Evolutionary conservation across 2,113 vertebrate genomes (phyloP).

Genomic region (Alethe castanea): DNA sequence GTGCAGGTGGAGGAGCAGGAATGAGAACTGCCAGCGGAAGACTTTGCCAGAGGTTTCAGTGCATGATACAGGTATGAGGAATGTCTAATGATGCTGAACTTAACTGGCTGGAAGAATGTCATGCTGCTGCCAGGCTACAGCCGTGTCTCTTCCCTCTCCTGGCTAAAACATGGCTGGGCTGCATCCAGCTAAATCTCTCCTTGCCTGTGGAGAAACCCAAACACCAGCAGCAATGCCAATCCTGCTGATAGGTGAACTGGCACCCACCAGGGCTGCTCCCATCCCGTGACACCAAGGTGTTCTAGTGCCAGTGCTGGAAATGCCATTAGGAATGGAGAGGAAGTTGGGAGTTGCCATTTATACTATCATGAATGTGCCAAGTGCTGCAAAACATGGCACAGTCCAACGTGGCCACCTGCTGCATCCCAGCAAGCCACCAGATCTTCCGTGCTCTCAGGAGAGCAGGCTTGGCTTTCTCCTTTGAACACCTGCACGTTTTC

Average conservation of each 20-base stretch:
- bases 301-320: neutral
- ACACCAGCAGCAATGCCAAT: rapidly evolving
- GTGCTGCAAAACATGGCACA: rapidly evolving
- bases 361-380: rapidly evolving
- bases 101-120: neutral
- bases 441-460: neutral
- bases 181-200: neutral
- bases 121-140: neutral
- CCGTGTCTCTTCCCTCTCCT: rapidly evolving
- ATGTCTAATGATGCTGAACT: neutral
- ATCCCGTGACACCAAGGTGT: rapidly evolving
- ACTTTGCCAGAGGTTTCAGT: rapidly evolving
- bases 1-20: neutral
- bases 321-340: neutral
- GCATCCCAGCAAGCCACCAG: neutral
- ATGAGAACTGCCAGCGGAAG: neutral
- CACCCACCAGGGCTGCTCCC: rapidly evolving
- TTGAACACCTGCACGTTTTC: rapidly evolving
- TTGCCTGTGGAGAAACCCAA: neutral
- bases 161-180: neutral
- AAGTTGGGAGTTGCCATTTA: neutral
- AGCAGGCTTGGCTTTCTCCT: neutral
- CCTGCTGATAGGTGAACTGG: neutral
- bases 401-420: rapidly evolving
- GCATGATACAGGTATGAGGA: neutral